phyloP scores from a whole-genome alignment of 2,888 invertebrate genomes.

The Cephus rjabovi region DNA sequence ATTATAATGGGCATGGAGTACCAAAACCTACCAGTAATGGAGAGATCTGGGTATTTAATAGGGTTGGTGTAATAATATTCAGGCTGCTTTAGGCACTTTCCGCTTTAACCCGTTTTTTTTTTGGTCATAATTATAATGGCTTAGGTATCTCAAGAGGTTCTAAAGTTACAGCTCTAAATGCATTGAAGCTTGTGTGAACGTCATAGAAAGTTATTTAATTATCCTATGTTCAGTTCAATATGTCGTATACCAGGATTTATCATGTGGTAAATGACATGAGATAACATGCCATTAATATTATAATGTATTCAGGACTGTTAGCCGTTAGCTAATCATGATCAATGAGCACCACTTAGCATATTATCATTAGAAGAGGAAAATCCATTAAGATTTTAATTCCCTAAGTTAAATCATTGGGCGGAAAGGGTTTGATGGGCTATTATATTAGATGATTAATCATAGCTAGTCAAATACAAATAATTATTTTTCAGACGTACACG shows the following conservation, averaged over 20 bases:
- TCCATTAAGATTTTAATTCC: not conserved
- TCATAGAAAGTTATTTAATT: not conserved
- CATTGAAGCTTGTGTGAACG: not conserved
- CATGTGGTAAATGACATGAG: not conserved
- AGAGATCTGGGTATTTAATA: slow-evolving; percentile 99
- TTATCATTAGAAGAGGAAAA: not conserved
- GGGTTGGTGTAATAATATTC: slow-evolving; percentile 69
- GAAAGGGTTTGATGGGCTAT: not conserved
- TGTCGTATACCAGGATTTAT: not conserved
- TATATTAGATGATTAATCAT: not conserved
- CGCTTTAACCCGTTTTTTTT: slow-evolving; percentile 14
- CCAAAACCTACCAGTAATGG: slow-evolving; percentile 98
- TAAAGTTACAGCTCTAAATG: not conserved
- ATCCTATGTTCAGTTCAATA: not conserved
- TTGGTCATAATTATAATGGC: slow-evolving; percentile 10
- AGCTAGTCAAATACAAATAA: not conserved
- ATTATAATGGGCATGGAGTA: slow-evolving; percentile 99
- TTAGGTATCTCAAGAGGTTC: not conserved
- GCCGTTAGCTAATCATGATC: not conserved
- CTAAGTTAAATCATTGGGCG: not conserved
- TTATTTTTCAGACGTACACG: slow-evolving; percentile 84
- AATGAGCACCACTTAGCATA: not conserved
- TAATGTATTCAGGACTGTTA: not conserved
- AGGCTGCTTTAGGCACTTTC: slow-evolving; percentile 1
- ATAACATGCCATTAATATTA: not conserved